phyloP scores from a whole-genome alignment of 1,140 invertebrate species.

The Diploscapter pachys region DNA sequence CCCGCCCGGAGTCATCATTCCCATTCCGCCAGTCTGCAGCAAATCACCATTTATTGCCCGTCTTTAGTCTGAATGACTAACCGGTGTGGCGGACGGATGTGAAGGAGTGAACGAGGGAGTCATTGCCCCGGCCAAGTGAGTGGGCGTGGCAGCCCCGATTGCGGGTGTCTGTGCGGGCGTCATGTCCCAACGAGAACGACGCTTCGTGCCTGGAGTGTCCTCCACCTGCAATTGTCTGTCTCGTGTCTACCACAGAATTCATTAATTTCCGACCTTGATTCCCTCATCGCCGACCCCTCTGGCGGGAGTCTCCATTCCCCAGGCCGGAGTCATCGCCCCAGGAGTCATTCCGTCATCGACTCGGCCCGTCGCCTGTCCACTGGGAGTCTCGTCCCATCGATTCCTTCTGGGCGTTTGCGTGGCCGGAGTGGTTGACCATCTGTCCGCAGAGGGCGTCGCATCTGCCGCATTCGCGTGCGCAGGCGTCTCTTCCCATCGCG shows the following conservation, averaged over 20 bases:
- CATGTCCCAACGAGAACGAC: conserved; percentile 92
- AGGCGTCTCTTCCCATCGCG: conserved; percentile 96
- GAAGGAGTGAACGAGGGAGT: conserved; percentile 55
- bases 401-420: conserved; percentile 84
- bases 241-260: no score
- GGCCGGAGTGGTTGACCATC: conserved; percentile 76
- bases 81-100: conserved; percentile 54
- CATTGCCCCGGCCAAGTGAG: no score
- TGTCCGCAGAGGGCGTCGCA: conserved; percentile 71
- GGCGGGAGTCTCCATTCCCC: conserved; percentile 90
- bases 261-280: no score
- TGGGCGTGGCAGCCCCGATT: conserved; percentile 5
- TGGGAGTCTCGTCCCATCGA: conserved; percentile 98
- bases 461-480: conserved; percentile 79
- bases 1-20: conserved; percentile 70
- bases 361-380: conserved; percentile 70
- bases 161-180: conserved; percentile 70
- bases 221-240: conserved; percentile 16
- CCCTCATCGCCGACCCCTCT: conserved; percentile 64
- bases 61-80: conserved; percentile 27
- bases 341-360: conserved; percentile 65
- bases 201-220: conserved; percentile 83
- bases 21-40: conserved; percentile 38
- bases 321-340: conserved; percentile 60
- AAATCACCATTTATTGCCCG: conserved; percentile 39